A percentile compares a stretch with the other conserved stretches of the same genome.
These are phyloP conservation scores for Meleagris gallopavo DNA, from an alignment of 2,113 vertebrate genomes.

Conservation along the genomic window DNA sequence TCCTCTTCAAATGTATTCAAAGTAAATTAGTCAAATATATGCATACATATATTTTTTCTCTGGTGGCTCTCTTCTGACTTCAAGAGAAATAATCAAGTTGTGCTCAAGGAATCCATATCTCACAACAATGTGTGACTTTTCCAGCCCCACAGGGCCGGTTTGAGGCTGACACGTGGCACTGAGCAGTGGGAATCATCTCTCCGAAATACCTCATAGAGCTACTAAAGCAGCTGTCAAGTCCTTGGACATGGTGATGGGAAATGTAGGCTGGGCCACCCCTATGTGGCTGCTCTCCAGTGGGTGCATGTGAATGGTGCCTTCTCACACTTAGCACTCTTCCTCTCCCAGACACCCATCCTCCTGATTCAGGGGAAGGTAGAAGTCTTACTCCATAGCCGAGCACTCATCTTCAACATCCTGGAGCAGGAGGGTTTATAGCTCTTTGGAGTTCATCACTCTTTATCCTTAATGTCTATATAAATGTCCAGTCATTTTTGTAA, in stretches of 20 bases:
- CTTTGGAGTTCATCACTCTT: neutral
- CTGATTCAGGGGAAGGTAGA: neutral
- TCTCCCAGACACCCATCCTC: accelerated
- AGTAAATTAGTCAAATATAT: neutral
- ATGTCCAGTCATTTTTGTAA: neutral
- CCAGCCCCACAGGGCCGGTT: neutral
- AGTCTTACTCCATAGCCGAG: neutral
- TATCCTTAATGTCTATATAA: neutral
- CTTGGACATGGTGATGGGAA: neutral
- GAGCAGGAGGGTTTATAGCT: neutral
- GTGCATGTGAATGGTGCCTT: neutral
- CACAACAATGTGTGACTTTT: neutral
- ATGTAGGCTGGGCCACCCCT: accelerated
- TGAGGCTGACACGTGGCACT: neutral
- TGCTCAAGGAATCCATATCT: neutral
- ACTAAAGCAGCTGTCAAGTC: accelerated
- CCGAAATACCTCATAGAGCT: neutral
- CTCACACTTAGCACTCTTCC: neutral
- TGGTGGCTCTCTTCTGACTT: neutral
- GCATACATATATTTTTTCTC: neutral
- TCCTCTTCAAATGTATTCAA: neutral
- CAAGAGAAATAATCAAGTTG: neutral
- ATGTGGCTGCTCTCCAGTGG: neutral
- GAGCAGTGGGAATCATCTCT: neutral
- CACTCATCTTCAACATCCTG: neutral